phyloP scores from a whole-genome alignment of 2,888 invertebrate genomes.

The Scaeva pyrastri region DNA sequence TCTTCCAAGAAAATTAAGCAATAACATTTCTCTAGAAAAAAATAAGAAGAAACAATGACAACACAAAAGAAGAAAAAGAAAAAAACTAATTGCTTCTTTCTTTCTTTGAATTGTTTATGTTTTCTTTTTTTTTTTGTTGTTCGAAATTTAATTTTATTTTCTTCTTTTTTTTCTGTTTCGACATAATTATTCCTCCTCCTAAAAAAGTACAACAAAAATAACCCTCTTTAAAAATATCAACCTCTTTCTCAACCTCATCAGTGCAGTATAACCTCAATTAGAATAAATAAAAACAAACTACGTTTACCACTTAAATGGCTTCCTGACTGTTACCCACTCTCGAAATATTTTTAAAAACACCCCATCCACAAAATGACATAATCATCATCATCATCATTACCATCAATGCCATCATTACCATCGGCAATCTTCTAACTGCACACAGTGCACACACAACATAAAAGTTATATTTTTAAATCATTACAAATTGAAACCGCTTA shows the following conservation, averaged over 20 bases:
- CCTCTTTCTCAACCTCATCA: background rate
- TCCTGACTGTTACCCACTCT: slow-evolving; percentile 16
- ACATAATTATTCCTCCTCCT: slow-evolving; percentile 2
- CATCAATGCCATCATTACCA: slow-evolving; percentile 11
- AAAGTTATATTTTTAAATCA: slow-evolving; percentile 27
- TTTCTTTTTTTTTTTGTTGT: background rate
- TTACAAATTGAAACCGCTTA: slow-evolving; percentile 36
- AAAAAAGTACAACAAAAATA: background rate
- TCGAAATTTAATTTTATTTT: too few relatives aligned
- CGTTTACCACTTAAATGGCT: slow-evolving; percentile 36
- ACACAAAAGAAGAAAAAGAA: background rate
- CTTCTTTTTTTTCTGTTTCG: background rate
- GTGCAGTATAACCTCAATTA: slow-evolving; percentile 9
- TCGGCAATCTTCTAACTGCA: slow-evolving; percentile 28
- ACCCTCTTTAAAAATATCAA: slow-evolving; percentile 2
- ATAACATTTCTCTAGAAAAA: slow-evolving; percentile 2
- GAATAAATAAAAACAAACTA: background rate
- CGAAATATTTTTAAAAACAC: slow-evolving; percentile 31
- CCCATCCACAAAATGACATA: slow-evolving; percentile 51
- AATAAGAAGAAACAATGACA: background rate
- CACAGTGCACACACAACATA: slow-evolving; percentile 9
- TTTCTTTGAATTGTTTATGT: background rate
- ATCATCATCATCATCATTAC: slow-evolving; percentile 35
- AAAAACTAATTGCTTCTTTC: background rate
- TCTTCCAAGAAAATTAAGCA: slow-evolving; percentile 18